Conservation (phyloP, 1,140 invertebrate species). For the Cherax destructor region DNA sequence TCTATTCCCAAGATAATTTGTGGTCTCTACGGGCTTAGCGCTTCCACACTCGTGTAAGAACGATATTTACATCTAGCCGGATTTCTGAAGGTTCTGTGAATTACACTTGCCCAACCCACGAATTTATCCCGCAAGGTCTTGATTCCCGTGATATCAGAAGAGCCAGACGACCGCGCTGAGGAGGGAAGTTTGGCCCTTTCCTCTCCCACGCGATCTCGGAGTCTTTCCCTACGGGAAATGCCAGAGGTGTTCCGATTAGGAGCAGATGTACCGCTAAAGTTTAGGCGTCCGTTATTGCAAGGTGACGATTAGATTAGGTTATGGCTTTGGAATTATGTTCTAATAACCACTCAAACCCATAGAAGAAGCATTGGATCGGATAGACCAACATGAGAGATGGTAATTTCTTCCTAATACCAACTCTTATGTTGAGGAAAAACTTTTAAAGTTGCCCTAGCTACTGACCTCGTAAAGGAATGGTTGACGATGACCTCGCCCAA, state of each 20-base stretch:
- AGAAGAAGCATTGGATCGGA: too few relatives aligned
- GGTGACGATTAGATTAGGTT: background rate
- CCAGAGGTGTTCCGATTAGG: background rate
- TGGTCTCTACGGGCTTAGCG: too few relatives aligned
- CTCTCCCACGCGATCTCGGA: background rate
- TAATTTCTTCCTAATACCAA: too few relatives aligned
- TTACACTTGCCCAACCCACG: background rate
- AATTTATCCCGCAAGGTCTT: background rate
- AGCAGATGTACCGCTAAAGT: background rate
- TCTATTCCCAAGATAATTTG: too few relatives aligned
- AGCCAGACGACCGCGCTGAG: background rate
- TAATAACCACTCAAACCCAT: too few relatives aligned
- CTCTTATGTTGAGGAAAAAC: too few relatives aligned
- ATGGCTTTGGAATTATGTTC: too few relatives aligned
- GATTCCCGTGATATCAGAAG: background rate
- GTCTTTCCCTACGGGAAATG: background rate
- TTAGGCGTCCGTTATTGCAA: background rate
- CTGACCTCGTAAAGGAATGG: too few relatives aligned
- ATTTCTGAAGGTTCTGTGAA: slow-evolving; percentile 14
- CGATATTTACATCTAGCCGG: background rate
- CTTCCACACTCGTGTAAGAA: too few relatives aligned
- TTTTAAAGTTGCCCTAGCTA: too few relatives aligned
- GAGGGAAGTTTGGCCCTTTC: background rate
- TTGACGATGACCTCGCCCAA: too few relatives aligned
- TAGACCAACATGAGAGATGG: too few relatives aligned